Conservation (phyloP, 2,797 vertebrate genomes). For the Merluccius polli region DNA sequence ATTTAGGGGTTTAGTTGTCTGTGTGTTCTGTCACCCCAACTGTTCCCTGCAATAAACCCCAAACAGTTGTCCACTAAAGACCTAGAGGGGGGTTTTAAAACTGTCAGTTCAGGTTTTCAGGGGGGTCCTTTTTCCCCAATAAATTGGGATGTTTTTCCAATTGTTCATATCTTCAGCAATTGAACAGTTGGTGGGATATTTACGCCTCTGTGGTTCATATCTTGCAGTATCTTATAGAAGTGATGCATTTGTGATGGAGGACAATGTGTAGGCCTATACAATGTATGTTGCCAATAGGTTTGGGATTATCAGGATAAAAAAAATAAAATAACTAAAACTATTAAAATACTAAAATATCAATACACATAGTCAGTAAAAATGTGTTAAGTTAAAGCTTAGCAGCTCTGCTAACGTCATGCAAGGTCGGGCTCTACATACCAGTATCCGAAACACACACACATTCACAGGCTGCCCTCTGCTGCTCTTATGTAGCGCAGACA, state of each 20-base stretch:
- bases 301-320: too few relatives aligned
- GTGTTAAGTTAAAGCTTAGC: not conserved
- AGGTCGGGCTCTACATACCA: too few relatives aligned
- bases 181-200: not conserved
- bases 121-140: not conserved
- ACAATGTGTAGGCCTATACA: not conserved
- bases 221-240: constrained; percentile 1
- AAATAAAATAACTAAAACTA: too few relatives aligned
- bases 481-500: not conserved
- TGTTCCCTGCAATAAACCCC: constrained; percentile 51
- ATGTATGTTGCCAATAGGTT: too few relatives aligned
- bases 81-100: constrained; percentile 13
- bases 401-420: too few relatives aligned
- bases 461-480: not conserved
- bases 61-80: constrained; percentile 25
- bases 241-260: too few relatives aligned
- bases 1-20: constrained; percentile 57
- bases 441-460: not conserved
- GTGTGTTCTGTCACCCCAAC: constrained; percentile 43
- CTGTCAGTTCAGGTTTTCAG: not conserved
- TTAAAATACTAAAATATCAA: not conserved
- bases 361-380: not conserved
- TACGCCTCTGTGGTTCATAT: not conserved
- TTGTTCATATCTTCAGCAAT: not conserved
- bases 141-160: not conserved